A percentile compares a stretch with the other conserved stretches of the same genome.
Conservation (phyloP, 2,113 vertebrate genomes). For the Girardinichthys multiradiatus region DNA sequence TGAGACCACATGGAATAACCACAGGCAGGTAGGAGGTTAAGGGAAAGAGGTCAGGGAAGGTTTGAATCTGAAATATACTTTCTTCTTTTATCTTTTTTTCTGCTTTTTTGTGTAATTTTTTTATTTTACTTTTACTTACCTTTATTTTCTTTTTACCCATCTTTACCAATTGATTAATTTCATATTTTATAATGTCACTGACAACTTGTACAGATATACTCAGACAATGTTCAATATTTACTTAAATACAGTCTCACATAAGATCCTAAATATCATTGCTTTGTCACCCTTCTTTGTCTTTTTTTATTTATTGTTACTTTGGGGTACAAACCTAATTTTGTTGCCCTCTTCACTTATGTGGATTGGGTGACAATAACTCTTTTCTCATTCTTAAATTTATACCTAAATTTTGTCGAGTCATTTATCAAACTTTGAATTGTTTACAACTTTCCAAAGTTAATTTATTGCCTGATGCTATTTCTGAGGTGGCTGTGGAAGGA, state of each 20-base stretch:
- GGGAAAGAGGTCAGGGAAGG: background rate
- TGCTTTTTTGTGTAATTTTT: too few species aligned
- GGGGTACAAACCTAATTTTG: background rate
- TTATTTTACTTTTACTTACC: too few species aligned
- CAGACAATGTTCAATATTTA: background rate
- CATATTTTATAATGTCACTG: background rate
- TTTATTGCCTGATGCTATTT: slow-evolving; percentile 41
- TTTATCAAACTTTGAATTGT: background rate
- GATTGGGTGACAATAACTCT: background rate
- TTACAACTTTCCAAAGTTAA: slow-evolving; percentile 16
- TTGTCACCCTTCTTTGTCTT: background rate
- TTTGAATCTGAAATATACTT: background rate
- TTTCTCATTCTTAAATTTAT: background rate
- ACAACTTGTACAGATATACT: background rate
- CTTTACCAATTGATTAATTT: too few species aligned
- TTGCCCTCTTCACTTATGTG: background rate
- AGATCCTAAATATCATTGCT: background rate
- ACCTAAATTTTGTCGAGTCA: background rate
- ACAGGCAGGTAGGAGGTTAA: slow-evolving; percentile 6
- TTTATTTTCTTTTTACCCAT: too few species aligned
- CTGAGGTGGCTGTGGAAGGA: slow-evolving; percentile 21
- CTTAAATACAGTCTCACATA: background rate
- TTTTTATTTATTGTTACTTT: background rate
- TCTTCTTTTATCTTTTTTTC: too few species aligned
- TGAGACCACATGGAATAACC: slow-evolving; percentile 39